These are phyloP conservation scores for Abrostola tripartita DNA, from an alignment of 2,888 invertebrate species.

Conservation along the genomic window DNA sequence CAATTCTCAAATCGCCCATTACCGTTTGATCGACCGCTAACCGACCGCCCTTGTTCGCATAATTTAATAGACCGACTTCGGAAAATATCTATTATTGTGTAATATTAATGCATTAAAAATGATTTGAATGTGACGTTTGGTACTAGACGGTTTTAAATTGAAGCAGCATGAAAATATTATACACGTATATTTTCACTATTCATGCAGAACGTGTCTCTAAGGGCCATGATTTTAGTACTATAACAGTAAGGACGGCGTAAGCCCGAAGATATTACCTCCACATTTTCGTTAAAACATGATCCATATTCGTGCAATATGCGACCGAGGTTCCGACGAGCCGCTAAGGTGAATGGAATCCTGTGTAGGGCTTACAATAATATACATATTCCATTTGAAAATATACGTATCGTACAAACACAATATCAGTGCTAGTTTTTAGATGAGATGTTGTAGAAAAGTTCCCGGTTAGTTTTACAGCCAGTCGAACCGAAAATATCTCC, in stretches of 20 bases:
- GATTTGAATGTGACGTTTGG: too few species aligned
- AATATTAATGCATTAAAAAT: too few species aligned
- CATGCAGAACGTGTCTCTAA: neutral
- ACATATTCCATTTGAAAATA: neutral
- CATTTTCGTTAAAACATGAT: constrained; percentile 18
- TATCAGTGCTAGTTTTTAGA: neutral
- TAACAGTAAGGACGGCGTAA: constrained; percentile 6
- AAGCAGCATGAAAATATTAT: too few species aligned
- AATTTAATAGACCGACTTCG: too few species aligned
- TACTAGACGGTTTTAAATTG: too few species aligned
- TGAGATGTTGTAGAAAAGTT: neutral
- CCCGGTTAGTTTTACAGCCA: too few species aligned
- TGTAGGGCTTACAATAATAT: neutral
- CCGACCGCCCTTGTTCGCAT: too few species aligned
- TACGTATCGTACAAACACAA: neutral
- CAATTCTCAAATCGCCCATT: too few species aligned
- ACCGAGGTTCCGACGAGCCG: neutral
- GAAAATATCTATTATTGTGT: too few species aligned
- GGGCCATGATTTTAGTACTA: constrained; percentile 11
- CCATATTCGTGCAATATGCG: constrained; percentile 1
- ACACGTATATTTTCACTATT: neutral
- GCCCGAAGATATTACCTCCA: constrained; percentile 14
- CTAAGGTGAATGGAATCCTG: constrained; percentile 9
- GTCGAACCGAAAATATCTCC: too few species aligned
- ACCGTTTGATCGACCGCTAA: too few species aligned